Evolutionary conservation across 2,113 vertebrate genomes (phyloP), one percentile per base, ranked within the genome.

Genomic region (Xiphorhynchus elegans): DNA sequence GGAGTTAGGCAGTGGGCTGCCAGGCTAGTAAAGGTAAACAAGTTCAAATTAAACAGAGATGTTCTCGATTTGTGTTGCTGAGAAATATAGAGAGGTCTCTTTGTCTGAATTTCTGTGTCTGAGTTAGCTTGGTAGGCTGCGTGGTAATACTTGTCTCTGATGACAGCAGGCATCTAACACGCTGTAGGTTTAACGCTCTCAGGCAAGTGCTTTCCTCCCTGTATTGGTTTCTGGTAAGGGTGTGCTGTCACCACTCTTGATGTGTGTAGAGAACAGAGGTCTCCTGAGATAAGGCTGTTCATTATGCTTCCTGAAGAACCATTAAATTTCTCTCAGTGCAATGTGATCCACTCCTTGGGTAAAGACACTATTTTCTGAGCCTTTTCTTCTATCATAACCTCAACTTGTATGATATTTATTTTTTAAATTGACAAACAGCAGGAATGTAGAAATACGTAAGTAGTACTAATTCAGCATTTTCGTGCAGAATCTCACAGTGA

Each of bases 311-410:
- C 97, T 98, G 97, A 98, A 98, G 98, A 98, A 96, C 96, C 96
- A 98, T 98, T 98, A 98, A 98, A 98, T 98, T 98, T 98, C 98
- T 98, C 97, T 98, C 98, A 98, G 91, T 97, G 97, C 97, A 98
- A 97, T 94, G 94, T 96, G 98, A 98, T 98, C 97, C 94, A 94
- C 90, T 97, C 63, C 95, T 95, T 96, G 96, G 91, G 80, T 90
- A 97, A 97, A 93, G 39, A 89, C 67, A 42, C 47, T 87, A 23
- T 86, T 83, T 92, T 55, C 37, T 62, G 52, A 96, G 49, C 60
- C n/a, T 81, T 91, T 84, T 94, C 62, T 76, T 95, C 88, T 39
- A 42, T 37, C n/a, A 24, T 75, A 78, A 73, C 35, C 11, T 87
- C 40, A 28, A n/a, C 20, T 78, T 13, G 0, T 80, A n/a, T 59